Evolutionary conservation across 2,113 vertebrate species (phyloP).

Genomic region (Erpornis zantholeuca): DNA sequence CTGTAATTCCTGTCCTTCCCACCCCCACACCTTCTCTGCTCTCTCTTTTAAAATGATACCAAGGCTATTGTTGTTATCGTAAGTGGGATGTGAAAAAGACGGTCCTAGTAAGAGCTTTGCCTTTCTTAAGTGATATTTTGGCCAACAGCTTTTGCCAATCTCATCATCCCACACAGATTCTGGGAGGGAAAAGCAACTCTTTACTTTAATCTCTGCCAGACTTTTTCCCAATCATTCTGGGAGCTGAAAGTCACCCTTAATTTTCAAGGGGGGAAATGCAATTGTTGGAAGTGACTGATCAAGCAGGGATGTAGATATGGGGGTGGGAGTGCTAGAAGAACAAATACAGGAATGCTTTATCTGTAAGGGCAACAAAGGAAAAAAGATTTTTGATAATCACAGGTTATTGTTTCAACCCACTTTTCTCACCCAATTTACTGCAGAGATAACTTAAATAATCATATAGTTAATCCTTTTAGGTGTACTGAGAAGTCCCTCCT

Average conservation of each 20-base stretch:
- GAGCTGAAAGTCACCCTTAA: slow-evolving; percentile 24
- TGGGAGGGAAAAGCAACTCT: slow-evolving; percentile 1
- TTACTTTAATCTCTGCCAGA: slow-evolving; percentile 8
- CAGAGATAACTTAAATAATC: neutral
- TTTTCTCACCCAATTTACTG: neutral
- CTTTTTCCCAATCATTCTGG: neutral
- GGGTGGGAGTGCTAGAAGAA: neutral
- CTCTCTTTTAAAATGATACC: slow-evolving; percentile 31
- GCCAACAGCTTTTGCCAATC: slow-evolving; percentile 9
- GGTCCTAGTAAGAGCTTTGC: slow-evolving; percentile 21
- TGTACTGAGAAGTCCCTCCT: neutral
- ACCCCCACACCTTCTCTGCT: slow-evolving; percentile 38
- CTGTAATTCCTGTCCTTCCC: slow-evolving; percentile 49
- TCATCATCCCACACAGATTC: slow-evolving; percentile 23
- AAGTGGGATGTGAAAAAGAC: slow-evolving; percentile 23
- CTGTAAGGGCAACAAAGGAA: neutral
- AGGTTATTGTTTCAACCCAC: neutral
- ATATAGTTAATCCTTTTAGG: neutral
- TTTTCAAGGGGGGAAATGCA: neutral
- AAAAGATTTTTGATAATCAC: neutral
- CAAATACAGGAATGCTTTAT: neutral
- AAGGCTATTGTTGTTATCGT: neutral
- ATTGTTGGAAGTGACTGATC: neutral
- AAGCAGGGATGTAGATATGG: neutral
- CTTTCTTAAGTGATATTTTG: slow-evolving; percentile 14